These are phyloP conservation scores for Andrena bucephala DNA, from an alignment of 2,888 invertebrate genomes.

Conservation along the genomic window DNA sequence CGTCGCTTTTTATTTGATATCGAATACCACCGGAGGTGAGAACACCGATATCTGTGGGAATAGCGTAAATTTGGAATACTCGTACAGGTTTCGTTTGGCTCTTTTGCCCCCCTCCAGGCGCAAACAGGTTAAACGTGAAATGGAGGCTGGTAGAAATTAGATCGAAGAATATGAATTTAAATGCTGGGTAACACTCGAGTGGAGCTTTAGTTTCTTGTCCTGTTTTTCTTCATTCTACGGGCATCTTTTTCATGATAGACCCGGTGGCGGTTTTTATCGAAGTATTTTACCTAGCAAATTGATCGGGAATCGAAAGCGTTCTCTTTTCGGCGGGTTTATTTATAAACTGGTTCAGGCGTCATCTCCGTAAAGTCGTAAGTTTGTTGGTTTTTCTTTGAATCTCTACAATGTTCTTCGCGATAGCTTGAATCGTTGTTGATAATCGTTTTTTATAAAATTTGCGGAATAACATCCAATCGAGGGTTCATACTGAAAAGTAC, in stretches of 20 bases:
- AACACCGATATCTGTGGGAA: not conserved
- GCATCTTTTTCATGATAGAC: not conserved
- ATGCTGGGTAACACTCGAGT: not conserved
- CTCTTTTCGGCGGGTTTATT: not conserved
- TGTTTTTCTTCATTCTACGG: not conserved
- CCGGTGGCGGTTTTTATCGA: not conserved
- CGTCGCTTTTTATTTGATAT: slow-evolving; percentile 17
- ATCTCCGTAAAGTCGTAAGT: not conserved
- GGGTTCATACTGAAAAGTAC: no score
- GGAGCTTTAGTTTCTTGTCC: not conserved
- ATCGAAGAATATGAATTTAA: not conserved
- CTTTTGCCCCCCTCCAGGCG: not conserved
- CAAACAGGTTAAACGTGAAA: slow-evolving; percentile 9
- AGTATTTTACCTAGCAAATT: not conserved
- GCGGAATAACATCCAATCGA: no score
- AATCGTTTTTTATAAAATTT: not conserved
- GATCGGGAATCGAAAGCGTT: not conserved
- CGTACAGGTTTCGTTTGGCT: not conserved
- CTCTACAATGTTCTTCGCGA: not conserved
- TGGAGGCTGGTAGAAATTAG: slow-evolving; percentile 1
- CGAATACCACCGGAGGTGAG: no score
- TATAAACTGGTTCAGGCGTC: not conserved
- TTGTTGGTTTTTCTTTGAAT: not conserved
- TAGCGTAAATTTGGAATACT: slow-evolving; percentile 1
- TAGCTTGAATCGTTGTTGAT: not conserved